Conservation (phyloP, 92 coral and sea anemone species). For the Bergia puertoricense region DNA sequence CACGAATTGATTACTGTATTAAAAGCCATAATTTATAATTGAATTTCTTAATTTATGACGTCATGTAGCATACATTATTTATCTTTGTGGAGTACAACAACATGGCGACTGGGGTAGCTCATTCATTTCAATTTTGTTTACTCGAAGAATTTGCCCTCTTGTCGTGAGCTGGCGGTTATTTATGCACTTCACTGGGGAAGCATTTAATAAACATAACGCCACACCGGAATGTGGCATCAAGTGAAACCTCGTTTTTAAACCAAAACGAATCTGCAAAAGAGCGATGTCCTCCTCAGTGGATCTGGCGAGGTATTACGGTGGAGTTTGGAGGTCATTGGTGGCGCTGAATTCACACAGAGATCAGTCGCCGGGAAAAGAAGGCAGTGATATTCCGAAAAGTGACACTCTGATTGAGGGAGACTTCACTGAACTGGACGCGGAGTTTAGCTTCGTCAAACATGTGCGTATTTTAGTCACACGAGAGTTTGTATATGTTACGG, state of each 20-base stretch:
- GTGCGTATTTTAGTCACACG: slow-evolving; percentile 80
- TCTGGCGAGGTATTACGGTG: slow-evolving; percentile 27
- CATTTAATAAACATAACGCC: slow-evolving; percentile 24
- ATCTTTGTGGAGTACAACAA: slow-evolving; percentile 36
- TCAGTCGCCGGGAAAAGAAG: slow-evolving; percentile 19
- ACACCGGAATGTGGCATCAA: slow-evolving; percentile 16
- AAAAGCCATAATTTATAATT: slow-evolving; percentile 10
- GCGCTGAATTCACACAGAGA: slow-evolving; percentile 24
- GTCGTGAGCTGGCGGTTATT: slow-evolving; percentile 3
- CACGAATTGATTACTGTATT: background rate
- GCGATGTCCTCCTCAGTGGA: slow-evolving; percentile 31
- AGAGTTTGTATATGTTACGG: slow-evolving; percentile 86
- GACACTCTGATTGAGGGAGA: slow-evolving; percentile 90
- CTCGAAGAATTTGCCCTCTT: slow-evolving; percentile 48
- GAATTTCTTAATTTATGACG: slow-evolving; percentile 54
- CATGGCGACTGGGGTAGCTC: slow-evolving; percentile 54
- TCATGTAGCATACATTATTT: slow-evolving; percentile 60
- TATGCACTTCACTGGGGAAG: background rate
- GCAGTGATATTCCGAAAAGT: slow-evolving; percentile 27
- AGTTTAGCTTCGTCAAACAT: slow-evolving; percentile 74
- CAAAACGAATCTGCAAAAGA: background rate
- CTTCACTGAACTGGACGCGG: slow-evolving; percentile 76
- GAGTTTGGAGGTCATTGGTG: slow-evolving; percentile 31
- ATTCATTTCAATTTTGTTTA: slow-evolving; percentile 56
- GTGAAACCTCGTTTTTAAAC: slow-evolving; percentile 19